Base-by-base conservation (phyloP, 2,797 vertebrate genomes). In the Nasua narica region DNA sequence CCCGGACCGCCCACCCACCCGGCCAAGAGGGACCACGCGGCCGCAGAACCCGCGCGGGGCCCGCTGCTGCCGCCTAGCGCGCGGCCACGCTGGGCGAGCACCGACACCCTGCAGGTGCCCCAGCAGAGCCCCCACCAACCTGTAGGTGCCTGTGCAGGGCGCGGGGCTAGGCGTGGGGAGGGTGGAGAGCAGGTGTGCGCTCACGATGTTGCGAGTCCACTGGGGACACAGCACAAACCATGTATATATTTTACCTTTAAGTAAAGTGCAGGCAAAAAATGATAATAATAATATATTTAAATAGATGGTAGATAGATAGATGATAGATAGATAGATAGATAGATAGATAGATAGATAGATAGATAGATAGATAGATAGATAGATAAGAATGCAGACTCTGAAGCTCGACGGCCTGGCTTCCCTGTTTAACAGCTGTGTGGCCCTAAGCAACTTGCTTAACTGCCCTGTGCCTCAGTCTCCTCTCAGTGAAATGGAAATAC, bases 21-120 rank as follows among this genome's bases (percentile, higher is more conserved):
- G 0, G 8, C 70, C 69, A 52, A 81, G 95, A 93, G 89, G 25
- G 40, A n/a, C 72, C 29, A 12, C 65, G 4, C 48, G 15, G 11
- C 3, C 27, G 3, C 65, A 4, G 32, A 27, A 1, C 7, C n/a
- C 2, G 54, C 50, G 10, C 19, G 3, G 62, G 3, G 72, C 35
- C 62, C 87, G 43, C 91, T 79, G 72, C 91, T 90, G 91, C 92
- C 82, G 14, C 94, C 92, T 50, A 95, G 77, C 65, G 87, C 1
- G 11, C 35, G 4, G 32, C 43, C 43, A 0, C 8, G 19, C 21
- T 11, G 43, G 3, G 0, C 2, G 29, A 9, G 4, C 15, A 4
- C 29, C 2, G 6, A 7, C 7, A 2, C 14, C 40, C 70, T 29
- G 70, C 40, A 43, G 16, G 96, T 95, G 77, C 96, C 88, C 60